Conservation (phyloP, 2,888 invertebrate species). For the Drosophila macrospina region DNA sequence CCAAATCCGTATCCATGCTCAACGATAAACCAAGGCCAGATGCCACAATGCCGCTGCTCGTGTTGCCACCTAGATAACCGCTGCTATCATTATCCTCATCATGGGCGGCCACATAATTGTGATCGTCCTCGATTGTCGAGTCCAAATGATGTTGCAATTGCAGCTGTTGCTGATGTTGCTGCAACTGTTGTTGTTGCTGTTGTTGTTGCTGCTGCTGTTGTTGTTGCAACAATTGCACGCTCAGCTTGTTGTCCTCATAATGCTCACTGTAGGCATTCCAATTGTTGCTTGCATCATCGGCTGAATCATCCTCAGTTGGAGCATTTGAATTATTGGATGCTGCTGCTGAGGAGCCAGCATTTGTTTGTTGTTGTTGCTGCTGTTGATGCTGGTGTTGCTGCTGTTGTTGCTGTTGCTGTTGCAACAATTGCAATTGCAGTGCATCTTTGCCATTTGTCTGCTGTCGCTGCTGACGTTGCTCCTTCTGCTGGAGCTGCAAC, state of each 20-base stretch:
- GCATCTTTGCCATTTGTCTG: slow-evolving; percentile 67
- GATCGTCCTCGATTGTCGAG: slow-evolving; percentile 80
- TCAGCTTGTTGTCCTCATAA: slow-evolving; percentile 67
- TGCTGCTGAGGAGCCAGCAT: slow-evolving; percentile 43
- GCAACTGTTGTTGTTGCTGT: slow-evolving; percentile 37
- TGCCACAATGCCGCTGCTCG: neutral
- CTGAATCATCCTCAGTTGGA: slow-evolving; percentile 78
- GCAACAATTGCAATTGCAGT: slow-evolving; percentile 50
- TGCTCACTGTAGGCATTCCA: slow-evolving; percentile 80
- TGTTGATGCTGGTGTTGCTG: slow-evolving; percentile 52
- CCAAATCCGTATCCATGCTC: slow-evolving; percentile 75
- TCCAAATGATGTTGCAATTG: slow-evolving; percentile 66
- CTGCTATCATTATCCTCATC: slow-evolving; percentile 82
- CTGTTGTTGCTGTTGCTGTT: slow-evolving; percentile 45
- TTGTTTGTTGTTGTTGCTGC: slow-evolving; percentile 52
- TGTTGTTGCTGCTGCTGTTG: slow-evolving; percentile 30
- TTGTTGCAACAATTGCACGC: slow-evolving; percentile 38
- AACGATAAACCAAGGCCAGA: slow-evolving; percentile 37
- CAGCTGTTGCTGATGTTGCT: slow-evolving; percentile 32
- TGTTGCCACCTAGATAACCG: slow-evolving; percentile 16
- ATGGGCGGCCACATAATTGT: slow-evolving; percentile 82
- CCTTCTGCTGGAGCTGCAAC: slow-evolving; percentile 45
- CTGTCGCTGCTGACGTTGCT: slow-evolving; percentile 44
- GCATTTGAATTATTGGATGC: slow-evolving; percentile 74
- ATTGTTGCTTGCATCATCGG: slow-evolving; percentile 79